Evolutionary conservation across 2,888 invertebrate genomes (phyloP).

Genomic region (Junonia oenone): DNA sequence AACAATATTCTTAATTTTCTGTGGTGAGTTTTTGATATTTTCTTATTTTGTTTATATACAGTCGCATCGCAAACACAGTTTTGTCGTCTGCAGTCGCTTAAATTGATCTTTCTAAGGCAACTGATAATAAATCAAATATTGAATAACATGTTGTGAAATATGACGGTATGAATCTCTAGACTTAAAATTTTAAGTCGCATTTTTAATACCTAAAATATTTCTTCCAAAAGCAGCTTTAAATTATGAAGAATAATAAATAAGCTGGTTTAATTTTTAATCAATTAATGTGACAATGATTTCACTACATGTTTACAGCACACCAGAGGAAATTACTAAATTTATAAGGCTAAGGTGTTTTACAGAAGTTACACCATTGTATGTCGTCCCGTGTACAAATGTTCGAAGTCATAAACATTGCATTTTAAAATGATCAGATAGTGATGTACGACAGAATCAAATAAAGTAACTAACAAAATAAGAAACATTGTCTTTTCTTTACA

Average conservation of each 20-base stretch:
- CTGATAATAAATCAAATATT: background rate
- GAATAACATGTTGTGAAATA: constrained; percentile 2
- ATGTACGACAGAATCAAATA: constrained; percentile 70
- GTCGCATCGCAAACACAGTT: background rate
- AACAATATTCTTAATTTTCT: background rate
- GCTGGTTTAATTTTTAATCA: background rate
- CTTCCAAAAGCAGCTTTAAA: background rate
- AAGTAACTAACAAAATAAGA: constrained; percentile 55
- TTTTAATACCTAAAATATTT: background rate
- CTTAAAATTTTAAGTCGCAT: background rate
- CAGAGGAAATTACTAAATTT: constrained; percentile 16
- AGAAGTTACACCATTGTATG: constrained; percentile 24
- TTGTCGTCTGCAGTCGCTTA: background rate
- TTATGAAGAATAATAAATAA: background rate
- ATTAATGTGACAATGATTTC: background rate
- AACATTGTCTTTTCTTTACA: constrained; percentile 32
- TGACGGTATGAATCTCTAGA: constrained; percentile 5
- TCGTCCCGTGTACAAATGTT: constrained; percentile 68
- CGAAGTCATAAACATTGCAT: constrained; percentile 69
- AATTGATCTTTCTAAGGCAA: background rate
- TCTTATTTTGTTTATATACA: background rate
- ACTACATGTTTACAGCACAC: constrained; percentile 11
- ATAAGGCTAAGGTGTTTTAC: constrained; percentile 12
- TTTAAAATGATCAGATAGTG: constrained; percentile 63
- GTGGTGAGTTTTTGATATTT: background rate